Evolutionary conservation across 2,113 vertebrate genomes (phyloP).

Genomic region (Phyllostomus discolor): DNA sequence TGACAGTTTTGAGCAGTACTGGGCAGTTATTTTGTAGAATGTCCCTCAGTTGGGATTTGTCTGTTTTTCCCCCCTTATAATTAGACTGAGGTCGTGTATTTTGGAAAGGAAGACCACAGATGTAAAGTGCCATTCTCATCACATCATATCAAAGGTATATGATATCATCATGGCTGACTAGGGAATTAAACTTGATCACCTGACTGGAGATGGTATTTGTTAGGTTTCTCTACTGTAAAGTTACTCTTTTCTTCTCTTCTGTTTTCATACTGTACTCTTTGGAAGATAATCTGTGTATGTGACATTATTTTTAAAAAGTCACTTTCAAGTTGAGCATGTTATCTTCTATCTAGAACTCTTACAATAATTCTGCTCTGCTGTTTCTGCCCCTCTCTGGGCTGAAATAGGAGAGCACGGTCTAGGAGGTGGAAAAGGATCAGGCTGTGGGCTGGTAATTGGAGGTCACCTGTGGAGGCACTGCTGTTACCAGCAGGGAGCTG

Average conservation of each 20-base stretch:
- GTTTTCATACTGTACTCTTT: neutral
- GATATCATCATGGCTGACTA: neutral
- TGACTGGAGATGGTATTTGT: neutral
- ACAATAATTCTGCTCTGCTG: neutral
- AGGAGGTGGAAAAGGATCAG: neutral
- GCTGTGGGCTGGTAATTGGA: neutral
- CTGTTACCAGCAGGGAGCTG: neutral
- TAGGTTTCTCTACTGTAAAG: neutral
- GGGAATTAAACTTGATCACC: neutral
- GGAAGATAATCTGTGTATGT: neutral
- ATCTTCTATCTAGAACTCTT: neutral
- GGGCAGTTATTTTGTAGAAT: neutral
- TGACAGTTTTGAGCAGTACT: neutral
- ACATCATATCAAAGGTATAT: neutral
- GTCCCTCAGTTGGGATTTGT: neutral
- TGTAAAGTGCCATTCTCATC: neutral
- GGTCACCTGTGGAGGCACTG: neutral
- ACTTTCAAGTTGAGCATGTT: neutral
- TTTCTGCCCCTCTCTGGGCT: neutral
- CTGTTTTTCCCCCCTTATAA: neutral
- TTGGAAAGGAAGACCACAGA: neutral
- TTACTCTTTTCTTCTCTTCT: neutral
- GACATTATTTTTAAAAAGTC: neutral
- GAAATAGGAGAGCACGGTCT: neutral
- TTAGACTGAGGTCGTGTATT: neutral